Percentiles rank a stretch among this genome's conserved stretches.
phyloP scores from a whole-genome alignment of 2,888 invertebrate species.

The Agrotis ipsilon region DNA sequence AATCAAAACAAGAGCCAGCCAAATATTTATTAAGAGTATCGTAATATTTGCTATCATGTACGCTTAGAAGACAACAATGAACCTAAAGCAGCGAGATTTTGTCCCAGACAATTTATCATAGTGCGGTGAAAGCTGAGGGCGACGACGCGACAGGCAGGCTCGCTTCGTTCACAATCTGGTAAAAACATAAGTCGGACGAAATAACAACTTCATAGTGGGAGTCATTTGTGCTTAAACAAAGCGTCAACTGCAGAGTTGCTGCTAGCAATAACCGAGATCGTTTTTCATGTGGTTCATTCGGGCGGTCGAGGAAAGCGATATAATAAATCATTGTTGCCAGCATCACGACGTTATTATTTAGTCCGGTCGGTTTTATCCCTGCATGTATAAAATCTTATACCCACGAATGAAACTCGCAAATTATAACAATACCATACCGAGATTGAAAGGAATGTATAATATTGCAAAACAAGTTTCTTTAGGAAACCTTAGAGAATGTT shows the following conservation, averaged over 20 bases:
- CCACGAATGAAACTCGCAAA: slow-evolving; percentile 52
- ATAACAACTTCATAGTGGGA: slow-evolving; percentile 88
- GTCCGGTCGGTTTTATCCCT: slow-evolving; percentile 85
- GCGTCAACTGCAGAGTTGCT: slow-evolving; percentile 90
- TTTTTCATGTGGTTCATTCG: slow-evolving; percentile 91
- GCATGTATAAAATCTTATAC: slow-evolving; percentile 82
- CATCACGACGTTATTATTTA: slow-evolving; percentile 90
- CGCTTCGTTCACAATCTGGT: slow-evolving; percentile 73
- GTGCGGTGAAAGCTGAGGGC: slow-evolving; percentile 63
- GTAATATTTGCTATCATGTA: slow-evolving; percentile 21
- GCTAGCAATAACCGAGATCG: slow-evolving; percentile 89
- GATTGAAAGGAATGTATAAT: slow-evolving; percentile 56
- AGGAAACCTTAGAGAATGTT: slow-evolving; percentile 45
- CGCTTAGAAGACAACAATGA: slow-evolving; percentile 49
- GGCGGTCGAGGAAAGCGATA: slow-evolving; percentile 89
- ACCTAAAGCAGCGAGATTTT: slow-evolving; percentile 68
- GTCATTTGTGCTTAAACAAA: slow-evolving; percentile 91
- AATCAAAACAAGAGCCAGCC: not conserved
- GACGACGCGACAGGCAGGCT: slow-evolving; percentile 62
- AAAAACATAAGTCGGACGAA: slow-evolving; percentile 84
- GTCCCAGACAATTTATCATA: slow-evolving; percentile 81
- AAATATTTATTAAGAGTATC: slow-evolving; percentile 4
- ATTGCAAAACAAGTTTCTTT: slow-evolving; percentile 44
- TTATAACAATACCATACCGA: slow-evolving; percentile 38
- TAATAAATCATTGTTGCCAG: slow-evolving; percentile 90